These are phyloP conservation scores for Ciconia nigra DNA, from an alignment of 2,797 vertebrate genomes.

Conservation along the genomic window DNA sequence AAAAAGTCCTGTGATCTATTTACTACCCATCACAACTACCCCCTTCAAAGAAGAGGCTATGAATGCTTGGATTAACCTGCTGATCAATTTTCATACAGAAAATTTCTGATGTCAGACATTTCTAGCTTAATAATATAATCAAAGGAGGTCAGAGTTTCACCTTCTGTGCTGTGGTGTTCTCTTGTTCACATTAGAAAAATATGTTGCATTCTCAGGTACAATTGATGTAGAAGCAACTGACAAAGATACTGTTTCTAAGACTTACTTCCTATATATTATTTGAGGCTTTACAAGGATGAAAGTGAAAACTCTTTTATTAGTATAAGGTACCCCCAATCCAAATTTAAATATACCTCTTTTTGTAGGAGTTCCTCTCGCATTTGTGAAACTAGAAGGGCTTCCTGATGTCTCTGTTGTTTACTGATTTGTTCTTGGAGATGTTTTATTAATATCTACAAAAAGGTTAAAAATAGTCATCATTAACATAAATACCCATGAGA, in stretches of 20 bases:
- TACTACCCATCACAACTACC: neutral
- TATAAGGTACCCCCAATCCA: neutral
- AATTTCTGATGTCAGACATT: neutral
- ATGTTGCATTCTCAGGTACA: neutral
- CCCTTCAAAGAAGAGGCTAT: neutral
- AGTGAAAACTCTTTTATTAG: neutral
- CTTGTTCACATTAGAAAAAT: neutral
- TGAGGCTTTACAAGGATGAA: neutral
- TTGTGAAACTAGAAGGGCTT: constrained; percentile 80
- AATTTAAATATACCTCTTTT: constrained; percentile 79
- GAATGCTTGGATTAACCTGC: neutral
- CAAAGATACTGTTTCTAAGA: neutral
- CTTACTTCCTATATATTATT: neutral
- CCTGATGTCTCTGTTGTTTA: constrained; percentile 80
- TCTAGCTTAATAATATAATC: neutral
- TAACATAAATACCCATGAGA: neutral
- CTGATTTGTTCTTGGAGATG: constrained; percentile 85
- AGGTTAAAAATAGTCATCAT: neutral
- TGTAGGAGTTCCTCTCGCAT: constrained; percentile 86
- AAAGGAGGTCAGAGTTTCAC: neutral
- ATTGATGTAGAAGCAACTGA: neutral
- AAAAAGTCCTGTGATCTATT: neutral
- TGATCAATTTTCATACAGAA: neutral
- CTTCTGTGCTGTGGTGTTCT: neutral
- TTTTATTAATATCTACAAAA: constrained; percentile 80